Evolutionary conservation across 2,888 invertebrate genomes (phyloP), one percentile per base, ranked within the genome.

Genomic region (Diabrotica balteata): DNA sequence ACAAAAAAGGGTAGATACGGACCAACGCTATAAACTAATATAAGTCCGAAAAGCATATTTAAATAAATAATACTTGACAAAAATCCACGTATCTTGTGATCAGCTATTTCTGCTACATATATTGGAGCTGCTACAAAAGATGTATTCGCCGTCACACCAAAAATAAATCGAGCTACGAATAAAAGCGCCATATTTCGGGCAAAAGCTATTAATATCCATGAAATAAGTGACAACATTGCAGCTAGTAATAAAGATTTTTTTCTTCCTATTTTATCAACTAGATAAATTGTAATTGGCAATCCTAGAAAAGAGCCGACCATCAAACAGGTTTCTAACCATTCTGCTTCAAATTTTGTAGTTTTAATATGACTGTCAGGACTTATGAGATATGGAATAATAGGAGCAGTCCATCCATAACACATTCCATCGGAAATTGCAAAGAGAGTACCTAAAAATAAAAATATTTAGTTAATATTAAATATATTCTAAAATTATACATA

Each of bases 401-500:
- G 83, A 0, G 83, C 81, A 10, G 83, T 80, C 83, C 83, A 84
- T 10, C 82, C 83, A 60, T 83, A 84, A 59, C 81, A 80, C 80
- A 84, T 83, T 9, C 84, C 84, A 78, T 84, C 84, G 2, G 82
- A 82, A 49, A 84, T 79, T 7, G 83, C 83, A 63, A 81, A 81
- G 7, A 83, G 71, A 10, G 83, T 83, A 52, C 81, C 84, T 84
- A 76, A 42, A 81, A 81, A 44, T 10, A 66, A 43, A 44, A 22
- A 45, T 17, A n/a, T n/a, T 51, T 49, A 49, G 10, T n/a, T 10
- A 49, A 2, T 7, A 49, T 9, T 8, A 10, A 49, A 49, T 5
- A 11, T 6, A n/a, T n/a, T 11, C 11, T 49, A 52, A 52, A 52
- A 17, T 42, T n/a, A 59, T 49, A 22, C n/a, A 17, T 17, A 17